Evolutionary conservation across 2,888 invertebrate genomes (phyloP).

Genomic region (Cheilosia variabilis): DNA sequence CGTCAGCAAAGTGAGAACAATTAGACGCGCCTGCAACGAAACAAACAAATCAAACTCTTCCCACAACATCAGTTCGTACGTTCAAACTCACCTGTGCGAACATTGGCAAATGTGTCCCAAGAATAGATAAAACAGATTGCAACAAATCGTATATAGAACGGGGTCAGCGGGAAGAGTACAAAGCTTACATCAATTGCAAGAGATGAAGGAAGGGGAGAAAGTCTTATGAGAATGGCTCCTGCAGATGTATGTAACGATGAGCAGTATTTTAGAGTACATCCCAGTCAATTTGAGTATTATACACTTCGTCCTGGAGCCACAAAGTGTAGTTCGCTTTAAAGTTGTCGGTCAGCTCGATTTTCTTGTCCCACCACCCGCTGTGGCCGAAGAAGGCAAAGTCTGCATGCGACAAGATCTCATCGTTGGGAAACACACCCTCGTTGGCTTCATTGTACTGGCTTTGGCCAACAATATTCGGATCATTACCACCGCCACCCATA

Average conservation of each 20-base stretch:
- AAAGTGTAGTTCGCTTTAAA: conserved; percentile 96
- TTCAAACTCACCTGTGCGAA: conserved; percentile 49
- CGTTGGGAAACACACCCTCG: conserved; percentile 82
- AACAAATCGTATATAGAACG: too few relatives aligned
- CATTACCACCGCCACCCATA: conserved; percentile 70
- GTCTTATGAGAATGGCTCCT: conserved; percentile 51
- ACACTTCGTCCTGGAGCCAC: conserved; percentile 99
- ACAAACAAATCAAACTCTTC: background rate
- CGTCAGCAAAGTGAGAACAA: background rate
- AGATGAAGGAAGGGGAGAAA: conserved; percentile 16
- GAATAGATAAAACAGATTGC: conserved; percentile 22
- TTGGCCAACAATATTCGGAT: conserved; percentile 74
- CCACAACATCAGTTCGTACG: too few relatives aligned
- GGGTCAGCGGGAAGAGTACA: background rate
- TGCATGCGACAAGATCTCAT: conserved; percentile 82
- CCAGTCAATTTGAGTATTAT: conserved; percentile 93
- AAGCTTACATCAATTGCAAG: conserved; percentile 26
- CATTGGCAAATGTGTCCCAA: conserved; percentile 28
- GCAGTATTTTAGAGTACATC: conserved; percentile 84
- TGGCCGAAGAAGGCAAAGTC: conserved; percentile 83
- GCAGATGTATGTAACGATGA: conserved; percentile 31
- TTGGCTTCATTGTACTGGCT: conserved; percentile 77
- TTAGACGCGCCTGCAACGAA: conserved; percentile 36
- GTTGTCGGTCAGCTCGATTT: conserved; percentile 92
- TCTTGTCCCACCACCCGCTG: conserved; percentile 84